Conservation (phyloP, 2,797 vertebrate species). For the Sebastiscus tertius region DNA sequence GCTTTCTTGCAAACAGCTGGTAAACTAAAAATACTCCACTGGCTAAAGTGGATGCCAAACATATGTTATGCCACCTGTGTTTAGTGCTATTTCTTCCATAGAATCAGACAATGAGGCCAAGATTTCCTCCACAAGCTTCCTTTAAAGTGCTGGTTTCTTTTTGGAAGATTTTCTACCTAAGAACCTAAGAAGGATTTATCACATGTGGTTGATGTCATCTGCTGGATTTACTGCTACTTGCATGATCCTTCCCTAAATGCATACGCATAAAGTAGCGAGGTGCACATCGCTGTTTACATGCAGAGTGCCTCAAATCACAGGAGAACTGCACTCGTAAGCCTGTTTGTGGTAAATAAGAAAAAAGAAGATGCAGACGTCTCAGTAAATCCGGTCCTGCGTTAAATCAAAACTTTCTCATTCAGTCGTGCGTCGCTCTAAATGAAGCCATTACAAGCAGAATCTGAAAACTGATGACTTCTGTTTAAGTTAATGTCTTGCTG, state of each 20-base stretch:
- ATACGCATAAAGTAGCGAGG: not conserved
- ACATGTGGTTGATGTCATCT: not conserved
- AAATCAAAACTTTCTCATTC: not conserved
- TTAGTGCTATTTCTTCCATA: not conserved
- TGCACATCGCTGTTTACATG: not conserved
- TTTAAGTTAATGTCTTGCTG: conserved; percentile 9
- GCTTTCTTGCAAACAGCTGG: not conserved
- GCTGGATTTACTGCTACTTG: not conserved
- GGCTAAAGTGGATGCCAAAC: not conserved
- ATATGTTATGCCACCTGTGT: conserved; percentile 1
- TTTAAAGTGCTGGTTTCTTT: not conserved
- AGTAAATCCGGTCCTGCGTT: not conserved
- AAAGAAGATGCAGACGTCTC: not conserved
- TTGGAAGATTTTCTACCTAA: not conserved
- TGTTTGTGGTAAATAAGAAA: not conserved
- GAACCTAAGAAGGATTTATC: not conserved
- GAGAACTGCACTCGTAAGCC: not conserved
- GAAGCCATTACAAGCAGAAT: not conserved
- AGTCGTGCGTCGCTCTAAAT: not conserved
- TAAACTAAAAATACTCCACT: conserved; percentile 2
- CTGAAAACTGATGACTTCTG: not conserved
- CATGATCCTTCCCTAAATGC: not conserved
- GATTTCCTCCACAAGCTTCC: not conserved
- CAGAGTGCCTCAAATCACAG: not conserved
- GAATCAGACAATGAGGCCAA: not conserved